Conservation (phyloP, 2,888 invertebrate species). For the Polyploca ridens region DNA sequence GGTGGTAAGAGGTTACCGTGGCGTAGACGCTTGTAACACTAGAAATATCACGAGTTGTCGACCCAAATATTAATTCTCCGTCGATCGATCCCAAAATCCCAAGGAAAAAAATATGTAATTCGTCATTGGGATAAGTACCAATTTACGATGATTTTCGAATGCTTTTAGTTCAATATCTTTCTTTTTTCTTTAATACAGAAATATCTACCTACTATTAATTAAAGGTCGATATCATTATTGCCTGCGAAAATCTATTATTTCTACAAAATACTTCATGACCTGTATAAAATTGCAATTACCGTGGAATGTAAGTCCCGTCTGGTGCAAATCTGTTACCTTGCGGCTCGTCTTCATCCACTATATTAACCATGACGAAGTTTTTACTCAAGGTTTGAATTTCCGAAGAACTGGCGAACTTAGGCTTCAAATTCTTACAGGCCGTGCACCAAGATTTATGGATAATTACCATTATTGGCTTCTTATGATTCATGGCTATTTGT, state of each 20-base stretch:
- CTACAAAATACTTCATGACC: neutral
- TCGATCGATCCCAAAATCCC: too few relatives aligned
- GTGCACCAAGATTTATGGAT: constrained; percentile 88
- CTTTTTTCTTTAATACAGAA: too few relatives aligned
- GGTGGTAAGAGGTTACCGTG: too few relatives aligned
- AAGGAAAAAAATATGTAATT: too few relatives aligned
- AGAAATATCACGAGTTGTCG: too few relatives aligned
- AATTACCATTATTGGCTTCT: constrained; percentile 86
- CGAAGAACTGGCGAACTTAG: constrained; percentile 83
- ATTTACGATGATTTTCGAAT: too few relatives aligned
- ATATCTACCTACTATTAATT: too few relatives aligned
- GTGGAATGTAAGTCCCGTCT: constrained; percentile 88
- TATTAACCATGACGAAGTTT: constrained; percentile 88
- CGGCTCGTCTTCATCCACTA: constrained; percentile 85
- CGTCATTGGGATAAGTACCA: too few relatives aligned
- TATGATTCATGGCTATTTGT: constrained; percentile 66
- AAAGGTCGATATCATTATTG: too few relatives aligned
- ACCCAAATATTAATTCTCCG: too few relatives aligned
- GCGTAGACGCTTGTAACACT: too few relatives aligned
- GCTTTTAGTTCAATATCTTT: too few relatives aligned
- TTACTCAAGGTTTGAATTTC: constrained; percentile 84
- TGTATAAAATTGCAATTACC: constrained; percentile 50
- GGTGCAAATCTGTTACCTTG: constrained; percentile 79
- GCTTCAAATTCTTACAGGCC: constrained; percentile 86
- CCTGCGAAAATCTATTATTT: neutral